These are phyloP conservation scores for Sandelia bainsii DNA, from an alignment of 2,797 vertebrate species.

Conservation along the genomic window DNA sequence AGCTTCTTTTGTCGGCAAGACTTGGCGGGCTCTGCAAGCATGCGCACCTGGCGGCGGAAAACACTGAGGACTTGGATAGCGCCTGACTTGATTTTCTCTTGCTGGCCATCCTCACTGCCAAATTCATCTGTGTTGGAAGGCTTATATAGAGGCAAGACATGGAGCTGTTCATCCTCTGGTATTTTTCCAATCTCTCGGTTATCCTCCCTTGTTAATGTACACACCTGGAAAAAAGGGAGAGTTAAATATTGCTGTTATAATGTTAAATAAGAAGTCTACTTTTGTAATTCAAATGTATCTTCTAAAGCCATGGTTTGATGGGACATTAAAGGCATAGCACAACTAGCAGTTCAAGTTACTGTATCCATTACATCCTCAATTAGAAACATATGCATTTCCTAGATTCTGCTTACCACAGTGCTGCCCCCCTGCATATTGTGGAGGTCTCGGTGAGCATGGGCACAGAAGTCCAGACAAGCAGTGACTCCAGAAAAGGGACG, in stretches of 20 bases:
- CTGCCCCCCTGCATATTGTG: slow-evolving; percentile 99
- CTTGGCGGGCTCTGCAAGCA: slow-evolving; percentile 95
- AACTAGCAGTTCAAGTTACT: slow-evolving; percentile 3
- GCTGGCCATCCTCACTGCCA: slow-evolving; percentile 92
- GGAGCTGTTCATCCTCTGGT: slow-evolving; percentile 97
- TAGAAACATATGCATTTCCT: background rate
- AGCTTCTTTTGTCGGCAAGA: slow-evolving; percentile 96
- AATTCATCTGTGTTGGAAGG: slow-evolving; percentile 94
- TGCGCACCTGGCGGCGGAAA: slow-evolving; percentile 94
- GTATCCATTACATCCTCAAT: background rate
- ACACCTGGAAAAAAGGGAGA: slow-evolving; percentile 86
- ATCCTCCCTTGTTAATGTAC: slow-evolving; percentile 96
- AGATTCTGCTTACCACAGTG: slow-evolving; percentile 89
- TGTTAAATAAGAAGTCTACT: background rate
- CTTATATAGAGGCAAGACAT: slow-evolving; percentile 96
- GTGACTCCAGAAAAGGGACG: slow-evolving; percentile 99
- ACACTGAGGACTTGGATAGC: slow-evolving; percentile 94
- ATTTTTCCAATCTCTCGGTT: slow-evolving; percentile 93
- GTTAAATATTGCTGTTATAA: background rate
- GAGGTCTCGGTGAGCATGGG: slow-evolving; percentile 96
- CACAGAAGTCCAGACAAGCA: slow-evolving; percentile 97
- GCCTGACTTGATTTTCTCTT: slow-evolving; percentile 92
- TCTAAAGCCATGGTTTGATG: background rate
- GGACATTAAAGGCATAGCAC: background rate
- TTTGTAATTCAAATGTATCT: background rate